These are phyloP conservation scores for Microtus pennsylvanicus DNA, from an alignment of 2,113 vertebrate species.

Conservation along the genomic window DNA sequence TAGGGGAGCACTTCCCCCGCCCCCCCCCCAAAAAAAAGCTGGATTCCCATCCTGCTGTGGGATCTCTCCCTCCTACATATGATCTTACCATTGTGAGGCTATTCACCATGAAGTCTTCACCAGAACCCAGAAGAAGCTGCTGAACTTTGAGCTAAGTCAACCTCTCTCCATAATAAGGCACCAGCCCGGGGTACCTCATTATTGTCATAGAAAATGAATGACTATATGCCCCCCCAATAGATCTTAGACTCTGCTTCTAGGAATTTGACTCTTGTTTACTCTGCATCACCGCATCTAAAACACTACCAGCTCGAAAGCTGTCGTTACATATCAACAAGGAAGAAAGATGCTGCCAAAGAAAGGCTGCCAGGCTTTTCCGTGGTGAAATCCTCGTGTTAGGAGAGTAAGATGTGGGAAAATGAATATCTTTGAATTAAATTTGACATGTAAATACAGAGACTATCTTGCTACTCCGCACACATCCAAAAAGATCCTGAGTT, in stretches of 20 bases:
- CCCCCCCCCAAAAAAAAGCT: neutral
- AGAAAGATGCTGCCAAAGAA: neutral
- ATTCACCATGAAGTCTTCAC: neutral
- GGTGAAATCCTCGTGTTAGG: neutral
- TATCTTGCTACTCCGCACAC: neutral
- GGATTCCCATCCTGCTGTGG: neutral
- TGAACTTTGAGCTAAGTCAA: neutral
- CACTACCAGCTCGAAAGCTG: neutral
- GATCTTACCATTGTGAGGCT: neutral
- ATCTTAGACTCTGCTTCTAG: neutral
- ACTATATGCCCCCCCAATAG: neutral
- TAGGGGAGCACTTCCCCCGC: neutral
- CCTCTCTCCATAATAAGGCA: neutral
- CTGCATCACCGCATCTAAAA: neutral
- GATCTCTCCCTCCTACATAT: neutral
- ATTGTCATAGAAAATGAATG: neutral
- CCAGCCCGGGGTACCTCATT: neutral
- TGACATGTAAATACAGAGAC: neutral
- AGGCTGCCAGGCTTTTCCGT: neutral
- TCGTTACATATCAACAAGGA: neutral
- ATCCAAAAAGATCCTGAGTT: neutral
- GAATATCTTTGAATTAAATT: neutral
- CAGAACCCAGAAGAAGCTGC: neutral
- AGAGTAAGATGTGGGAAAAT: neutral
- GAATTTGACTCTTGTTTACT: neutral